Conservation (phyloP, 2,113 vertebrate genomes). For the Lasiurus borealis region DNA sequence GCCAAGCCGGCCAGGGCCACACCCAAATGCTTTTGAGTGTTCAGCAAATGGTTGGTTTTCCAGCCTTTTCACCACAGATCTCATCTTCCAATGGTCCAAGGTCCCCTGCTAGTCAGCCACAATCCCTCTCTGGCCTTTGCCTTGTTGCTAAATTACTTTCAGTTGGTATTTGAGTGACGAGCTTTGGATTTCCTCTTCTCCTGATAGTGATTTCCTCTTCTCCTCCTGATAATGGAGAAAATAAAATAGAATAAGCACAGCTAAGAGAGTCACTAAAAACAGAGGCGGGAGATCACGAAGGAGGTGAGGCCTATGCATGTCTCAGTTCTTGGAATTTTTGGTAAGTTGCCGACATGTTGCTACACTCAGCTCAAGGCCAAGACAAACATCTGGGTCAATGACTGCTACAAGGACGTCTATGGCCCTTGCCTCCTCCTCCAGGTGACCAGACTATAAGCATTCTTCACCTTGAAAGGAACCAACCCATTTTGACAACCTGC, state of each 20-base stretch:
- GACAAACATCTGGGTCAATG: not conserved
- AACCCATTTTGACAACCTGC: not conserved
- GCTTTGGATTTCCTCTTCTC: conserved; percentile 40
- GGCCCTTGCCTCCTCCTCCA: not conserved
- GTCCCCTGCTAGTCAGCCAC: not conserved
- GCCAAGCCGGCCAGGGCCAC: not conserved
- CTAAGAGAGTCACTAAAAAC: not conserved
- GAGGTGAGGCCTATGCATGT: not conserved
- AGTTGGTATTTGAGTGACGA: not conserved
- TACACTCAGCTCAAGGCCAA: not conserved
- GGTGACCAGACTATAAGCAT: not conserved
- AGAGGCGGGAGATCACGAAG: not conserved
- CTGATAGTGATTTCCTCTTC: no score
- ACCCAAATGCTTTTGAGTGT: not conserved
- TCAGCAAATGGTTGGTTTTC: not conserved
- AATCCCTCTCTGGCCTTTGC: not conserved
- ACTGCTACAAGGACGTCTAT: not conserved
- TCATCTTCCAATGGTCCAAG: not conserved
- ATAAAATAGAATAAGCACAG: not conserved
- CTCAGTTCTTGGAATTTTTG: not conserved
- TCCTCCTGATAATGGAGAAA: not conserved
- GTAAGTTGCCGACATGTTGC: not conserved
- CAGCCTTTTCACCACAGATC: not conserved
- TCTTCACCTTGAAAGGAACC: not conserved
- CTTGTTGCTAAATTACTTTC: not conserved